These are phyloP conservation scores for Sabatieria punctata DNA, from an alignment of 2,888 invertebrate species.

Conservation along the genomic window DNA sequence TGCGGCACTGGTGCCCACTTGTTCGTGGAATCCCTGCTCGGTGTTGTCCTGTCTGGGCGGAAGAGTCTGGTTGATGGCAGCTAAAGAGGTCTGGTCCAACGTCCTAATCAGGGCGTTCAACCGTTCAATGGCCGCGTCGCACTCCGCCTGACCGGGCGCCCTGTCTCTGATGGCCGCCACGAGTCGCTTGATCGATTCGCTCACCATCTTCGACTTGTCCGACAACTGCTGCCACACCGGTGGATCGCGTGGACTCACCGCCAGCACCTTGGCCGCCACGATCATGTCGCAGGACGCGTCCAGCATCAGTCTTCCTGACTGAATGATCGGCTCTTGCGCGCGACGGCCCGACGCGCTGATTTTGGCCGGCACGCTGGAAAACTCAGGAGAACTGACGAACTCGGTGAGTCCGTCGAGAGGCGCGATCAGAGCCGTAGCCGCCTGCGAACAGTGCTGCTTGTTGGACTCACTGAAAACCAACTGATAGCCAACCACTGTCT, in stretches of 20 bases:
- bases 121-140: constrained; percentile 59
- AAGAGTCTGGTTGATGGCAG: constrained; percentile 65
- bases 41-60: constrained; percentile 51
- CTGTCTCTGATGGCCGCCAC: constrained; percentile 82
- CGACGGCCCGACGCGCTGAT: constrained; percentile 57
- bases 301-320: constrained; percentile 57
- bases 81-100: constrained; percentile 67
- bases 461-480: constrained; percentile 18
- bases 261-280: constrained; percentile 67
- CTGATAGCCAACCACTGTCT: not conserved
- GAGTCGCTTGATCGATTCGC: constrained; percentile 83
- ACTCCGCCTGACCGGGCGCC: constrained; percentile 88
- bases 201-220: constrained; percentile 77
- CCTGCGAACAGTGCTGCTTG: constrained; percentile 37
- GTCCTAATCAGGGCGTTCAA: constrained; percentile 57
- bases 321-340: constrained; percentile 69
- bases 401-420: constrained; percentile 78
- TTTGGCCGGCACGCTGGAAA: constrained; percentile 73
- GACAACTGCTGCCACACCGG: constrained; percentile 85
- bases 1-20: constrained; percentile 56
- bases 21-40: constrained; percentile 53
- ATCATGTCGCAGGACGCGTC: constrained; percentile 79
- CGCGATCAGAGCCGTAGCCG: constrained; percentile 66
- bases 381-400: constrained; percentile 84
- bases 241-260: constrained; percentile 61